Base-by-base conservation (phyloP, 1,140 invertebrate genomes). In the Nixonia krombeini region DNA sequence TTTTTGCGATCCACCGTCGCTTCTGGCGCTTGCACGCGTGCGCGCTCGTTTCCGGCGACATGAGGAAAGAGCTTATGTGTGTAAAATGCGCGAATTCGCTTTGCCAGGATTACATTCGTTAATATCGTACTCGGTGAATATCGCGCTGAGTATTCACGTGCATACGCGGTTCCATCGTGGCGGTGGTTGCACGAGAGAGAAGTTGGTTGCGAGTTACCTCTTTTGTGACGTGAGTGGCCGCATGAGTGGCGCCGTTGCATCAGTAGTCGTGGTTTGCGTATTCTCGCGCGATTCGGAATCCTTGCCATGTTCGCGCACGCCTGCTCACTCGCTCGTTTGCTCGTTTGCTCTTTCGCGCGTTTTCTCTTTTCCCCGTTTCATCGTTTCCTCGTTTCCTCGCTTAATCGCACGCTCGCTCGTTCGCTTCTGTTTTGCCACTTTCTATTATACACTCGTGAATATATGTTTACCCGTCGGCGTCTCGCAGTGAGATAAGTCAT, bases 11-110 rank as follows among this genome's bases (percentile, higher is more conserved):
- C 62, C 49, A 50, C 46, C 56, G 33, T 50, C 46, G 46, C 49
- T 61, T 70, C 73, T 66, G 59, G 57, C 35, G 31, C 23, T 29
- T 52, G 15, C 17, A 16, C 35, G 35, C n/a, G n/a, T n/a, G n/a
- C n/a, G n/a, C 21, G 21, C 21, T 3, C 21, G 21, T 21, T 21
- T 21, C 2, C 21, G 6, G 18, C 33, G 15, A 37, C 10, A 37
- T 40, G 16, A 18, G 25, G 57, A 52, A 51, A 47, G 42, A 62
- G 57, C 52, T 68, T 62, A 67, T 35, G 42, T 21, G 18, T 40
- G 45, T 38, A 56, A 25, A 58, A 61, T 51, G 64, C 64, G 64
- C 52, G 65, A 68, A 62, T 68, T 68, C 47, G 53, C 57, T 35
- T 62, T 51, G 46, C 16, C 42, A 46, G 41, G 44, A 62, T 68